Evolutionary conservation across 2,888 invertebrate genomes (phyloP).

Genomic region (Eurytoma californica): DNA sequence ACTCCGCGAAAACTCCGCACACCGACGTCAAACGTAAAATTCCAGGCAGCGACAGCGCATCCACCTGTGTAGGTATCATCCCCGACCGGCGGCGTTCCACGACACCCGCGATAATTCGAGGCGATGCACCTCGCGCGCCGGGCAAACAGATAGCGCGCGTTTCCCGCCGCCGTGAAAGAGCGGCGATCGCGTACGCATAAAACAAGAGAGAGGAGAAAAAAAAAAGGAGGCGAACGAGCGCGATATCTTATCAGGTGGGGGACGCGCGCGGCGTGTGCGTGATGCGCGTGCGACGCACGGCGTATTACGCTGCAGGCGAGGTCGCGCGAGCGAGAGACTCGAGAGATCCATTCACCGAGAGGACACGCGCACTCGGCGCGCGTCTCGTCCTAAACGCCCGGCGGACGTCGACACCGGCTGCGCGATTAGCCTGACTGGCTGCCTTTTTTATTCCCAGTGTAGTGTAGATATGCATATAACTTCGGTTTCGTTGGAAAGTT

Average conservation of each 20-base stretch:
- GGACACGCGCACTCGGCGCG: slow-evolving; percentile 23
- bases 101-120: background rate
- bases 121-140: too few relatives aligned
- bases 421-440: too few relatives aligned
- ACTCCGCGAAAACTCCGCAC: too few relatives aligned
- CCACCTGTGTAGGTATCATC: too few relatives aligned
- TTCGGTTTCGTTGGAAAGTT: too few relatives aligned
- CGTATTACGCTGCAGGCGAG: too few relatives aligned
- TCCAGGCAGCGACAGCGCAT: too few relatives aligned
- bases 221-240: background rate
- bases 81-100: too few relatives aligned
- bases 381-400: slow-evolving; percentile 24
- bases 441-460: too few relatives aligned
- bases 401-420: slow-evolving; percentile 10
- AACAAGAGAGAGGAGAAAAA: background rate
- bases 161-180: background rate
- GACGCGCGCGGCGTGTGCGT: background rate
- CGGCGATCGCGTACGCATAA: background rate
- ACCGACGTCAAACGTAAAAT: too few relatives aligned
- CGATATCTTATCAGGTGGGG: slow-evolving; percentile 26
- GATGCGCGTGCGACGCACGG: background rate
- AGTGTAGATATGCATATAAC: too few relatives aligned
- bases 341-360: slow-evolving; percentile 30
- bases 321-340: background rate
- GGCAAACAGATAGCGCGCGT: too few relatives aligned